Evolutionary conservation across 2,113 vertebrate genomes (phyloP).

Genomic region (Athene noctua): DNA sequence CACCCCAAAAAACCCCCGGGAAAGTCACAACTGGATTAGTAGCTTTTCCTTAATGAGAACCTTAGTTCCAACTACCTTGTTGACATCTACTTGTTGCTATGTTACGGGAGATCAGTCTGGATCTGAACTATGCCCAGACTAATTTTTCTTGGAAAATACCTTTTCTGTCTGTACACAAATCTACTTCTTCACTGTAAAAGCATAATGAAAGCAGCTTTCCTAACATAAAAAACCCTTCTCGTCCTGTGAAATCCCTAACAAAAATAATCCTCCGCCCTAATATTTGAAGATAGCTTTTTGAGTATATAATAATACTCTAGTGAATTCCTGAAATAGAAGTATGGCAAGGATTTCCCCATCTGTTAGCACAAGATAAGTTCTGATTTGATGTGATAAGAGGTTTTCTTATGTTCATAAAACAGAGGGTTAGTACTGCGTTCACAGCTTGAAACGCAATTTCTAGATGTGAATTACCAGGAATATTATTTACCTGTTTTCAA

Average conservation of each 20-base stretch:
- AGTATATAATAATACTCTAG: neutral
- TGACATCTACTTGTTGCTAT: neutral
- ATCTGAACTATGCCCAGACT: neutral
- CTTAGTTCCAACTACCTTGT: neutral
- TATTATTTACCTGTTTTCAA: neutral
- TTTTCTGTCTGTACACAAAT: neutral
- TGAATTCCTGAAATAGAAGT: neutral
- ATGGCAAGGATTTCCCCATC: neutral
- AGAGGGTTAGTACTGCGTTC: neutral
- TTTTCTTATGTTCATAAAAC: neutral
- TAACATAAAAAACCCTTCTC: neutral
- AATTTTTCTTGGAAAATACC: neutral
- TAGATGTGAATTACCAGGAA: neutral
- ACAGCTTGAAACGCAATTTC: neutral
- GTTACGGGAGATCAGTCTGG: neutral
- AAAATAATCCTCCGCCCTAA: neutral
- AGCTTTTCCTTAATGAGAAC: neutral
- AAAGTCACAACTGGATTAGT: neutral
- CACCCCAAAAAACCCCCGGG: too few species aligned
- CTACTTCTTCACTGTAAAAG: neutral
- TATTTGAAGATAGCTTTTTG: neutral
- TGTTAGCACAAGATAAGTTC: neutral
- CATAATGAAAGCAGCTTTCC: neutral
- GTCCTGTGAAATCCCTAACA: neutral
- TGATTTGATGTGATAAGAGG: slow-evolving; percentile 38